Conservation (phyloP, 53 echinoderm and acorn worm genomes). For the Astropecten irregularis region DNA sequence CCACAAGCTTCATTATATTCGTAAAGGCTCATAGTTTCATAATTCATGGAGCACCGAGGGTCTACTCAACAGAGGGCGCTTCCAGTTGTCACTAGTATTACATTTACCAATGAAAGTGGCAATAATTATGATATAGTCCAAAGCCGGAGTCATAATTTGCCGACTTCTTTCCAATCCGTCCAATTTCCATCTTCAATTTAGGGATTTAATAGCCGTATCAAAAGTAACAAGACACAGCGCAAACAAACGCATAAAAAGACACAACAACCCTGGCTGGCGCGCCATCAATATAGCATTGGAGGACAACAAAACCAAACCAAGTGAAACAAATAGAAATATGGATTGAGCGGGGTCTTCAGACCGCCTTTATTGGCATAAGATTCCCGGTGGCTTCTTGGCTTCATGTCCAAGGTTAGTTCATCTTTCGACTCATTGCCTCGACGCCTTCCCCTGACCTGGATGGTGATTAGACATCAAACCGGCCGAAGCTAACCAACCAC, state of each 20-base stretch:
- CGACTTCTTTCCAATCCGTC: neutral
- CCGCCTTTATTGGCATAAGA: constrained; percentile 31
- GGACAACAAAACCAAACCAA: too few relatives aligned
- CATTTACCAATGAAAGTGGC: too few relatives aligned
- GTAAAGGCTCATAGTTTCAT: too few relatives aligned
- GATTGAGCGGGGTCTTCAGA: neutral
- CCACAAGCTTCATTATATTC: too few relatives aligned
- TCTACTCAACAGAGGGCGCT: too few relatives aligned
- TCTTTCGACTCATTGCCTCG: constrained; percentile 25
- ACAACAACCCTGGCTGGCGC: too few relatives aligned
- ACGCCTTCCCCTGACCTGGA: neutral
- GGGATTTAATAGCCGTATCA: neutral
- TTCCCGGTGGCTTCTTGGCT: neutral
- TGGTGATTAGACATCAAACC: constrained; percentile 20
- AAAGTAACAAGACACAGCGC: neutral
- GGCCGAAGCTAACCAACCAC: neutral
- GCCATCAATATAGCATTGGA: too few relatives aligned
- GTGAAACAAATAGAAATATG: constrained; percentile 2
- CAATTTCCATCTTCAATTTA: neutral
- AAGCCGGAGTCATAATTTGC: too few relatives aligned
- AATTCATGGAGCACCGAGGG: too few relatives aligned
- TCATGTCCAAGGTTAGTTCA: neutral
- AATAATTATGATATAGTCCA: too few relatives aligned
- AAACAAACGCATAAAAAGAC: neutral
- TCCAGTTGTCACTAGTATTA: too few relatives aligned